These are phyloP conservation scores for Steatocranus sp. DNA, from an alignment of 2,797 vertebrate species.

Conservation along the genomic window DNA sequence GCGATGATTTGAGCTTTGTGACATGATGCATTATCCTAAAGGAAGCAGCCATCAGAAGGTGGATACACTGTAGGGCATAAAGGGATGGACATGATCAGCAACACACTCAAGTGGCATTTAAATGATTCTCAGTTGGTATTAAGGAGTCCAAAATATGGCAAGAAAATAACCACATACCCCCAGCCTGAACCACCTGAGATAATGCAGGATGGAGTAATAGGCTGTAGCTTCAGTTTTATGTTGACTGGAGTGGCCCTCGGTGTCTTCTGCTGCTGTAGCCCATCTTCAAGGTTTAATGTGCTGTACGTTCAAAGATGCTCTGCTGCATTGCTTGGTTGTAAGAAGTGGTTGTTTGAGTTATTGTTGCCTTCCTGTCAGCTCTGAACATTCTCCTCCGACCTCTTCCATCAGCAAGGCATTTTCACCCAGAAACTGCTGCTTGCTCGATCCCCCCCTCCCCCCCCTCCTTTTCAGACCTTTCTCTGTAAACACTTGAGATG, in stretches of 20 bases:
- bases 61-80: not conserved
- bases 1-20: not conserved
- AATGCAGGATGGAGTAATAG: not conserved
- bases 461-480: not conserved
- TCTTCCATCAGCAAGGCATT: conserved; percentile 45
- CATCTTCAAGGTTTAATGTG: not conserved
- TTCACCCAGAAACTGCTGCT: not conserved
- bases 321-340: not conserved
- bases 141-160: not conserved
- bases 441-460: not conserved
- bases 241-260: not conserved
- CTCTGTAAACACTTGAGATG: not conserved
- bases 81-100: not conserved
- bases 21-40: not conserved
- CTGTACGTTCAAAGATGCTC: not conserved
- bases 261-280: not conserved
- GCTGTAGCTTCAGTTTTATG: not conserved
- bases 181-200: not conserved
- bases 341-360: not conserved
- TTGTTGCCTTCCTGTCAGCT: not conserved
- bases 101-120: not conserved
- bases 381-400: conserved; percentile 12
- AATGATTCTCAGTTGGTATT: not conserved
- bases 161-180: not conserved
- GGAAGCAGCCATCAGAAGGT: not conserved